Base-by-base conservation (phyloP, 92 coral and sea anemone genomes). In the Zoanthus sociatus region DNA sequence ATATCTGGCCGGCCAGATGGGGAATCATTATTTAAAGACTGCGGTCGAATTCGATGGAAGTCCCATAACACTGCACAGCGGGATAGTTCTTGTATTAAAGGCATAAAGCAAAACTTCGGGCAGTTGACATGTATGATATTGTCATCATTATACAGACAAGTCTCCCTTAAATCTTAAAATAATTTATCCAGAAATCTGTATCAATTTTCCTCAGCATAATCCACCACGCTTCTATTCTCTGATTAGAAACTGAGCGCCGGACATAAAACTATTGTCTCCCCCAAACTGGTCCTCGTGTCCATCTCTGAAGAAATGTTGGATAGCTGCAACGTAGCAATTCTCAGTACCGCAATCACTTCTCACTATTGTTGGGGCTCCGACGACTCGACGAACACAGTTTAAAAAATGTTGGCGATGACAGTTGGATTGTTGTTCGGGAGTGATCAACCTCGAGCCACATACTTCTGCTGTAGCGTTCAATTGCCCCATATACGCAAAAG, bases 181-280 rank as follows among this genome's bases (percentile, higher is more conserved):
- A 79, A 58, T 32, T 79, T 58, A 79, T 79, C 84, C 84, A 79
- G 71, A 79, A 79, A 50, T 79, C 84, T 54, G 84, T 79, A 70
- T 79, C 71, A 17, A 79, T 37, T 79, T 79, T 58, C 71, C 84
- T 79, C 67, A 79, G 47, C 70, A 60, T 79, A 70, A 73, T 79
- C 64, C 63, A 92, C 94, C 92, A 92, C 3, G 42, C 42, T 37
- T 37, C 42, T 37, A 37, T 37, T 37, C 42, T 37, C 4, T 37
- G 42, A 4, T 37, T 92, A 37, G 94, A 82, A 71, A 88, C 94
- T 8, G 94, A 91, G 32, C 83, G 84, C 73, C 84, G 51, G 17
- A 79, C 73, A 79, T 79, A 70, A 79, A 79, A 79, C 84, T 79
- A 14, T 53, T 54, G 84, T 79, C 84, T 18, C 73, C 84, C 18